Percentiles rank a stretch among this genome's conserved stretches.
Evolutionary conservation across 2,797 vertebrate species (phyloP).

Genomic region (Myotis planiceps): DNA sequence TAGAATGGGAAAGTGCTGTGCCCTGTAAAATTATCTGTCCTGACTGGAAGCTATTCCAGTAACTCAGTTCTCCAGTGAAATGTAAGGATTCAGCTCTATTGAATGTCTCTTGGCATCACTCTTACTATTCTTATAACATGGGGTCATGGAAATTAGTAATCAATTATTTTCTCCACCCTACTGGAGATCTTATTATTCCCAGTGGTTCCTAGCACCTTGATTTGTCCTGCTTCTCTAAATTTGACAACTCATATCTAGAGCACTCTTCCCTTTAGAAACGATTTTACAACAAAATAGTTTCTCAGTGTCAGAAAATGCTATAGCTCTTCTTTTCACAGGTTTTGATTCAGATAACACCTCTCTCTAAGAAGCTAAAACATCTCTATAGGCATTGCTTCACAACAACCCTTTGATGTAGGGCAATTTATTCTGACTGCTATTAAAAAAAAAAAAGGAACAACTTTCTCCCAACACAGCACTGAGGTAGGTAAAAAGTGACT

Average conservation of each 20-base stretch:
- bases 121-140: not conserved
- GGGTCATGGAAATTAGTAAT: slow-evolving; percentile 52
- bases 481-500: not conserved
- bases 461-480: not conserved
- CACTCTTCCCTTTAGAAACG: slow-evolving; percentile 64
- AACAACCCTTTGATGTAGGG: slow-evolving; percentile 24
- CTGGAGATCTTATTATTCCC: slow-evolving; percentile 27
- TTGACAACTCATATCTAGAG: slow-evolving; percentile 59
- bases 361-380: slow-evolving; percentile 48
- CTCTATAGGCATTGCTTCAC: slow-evolving; percentile 20
- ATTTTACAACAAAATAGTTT: slow-evolving; percentile 58
- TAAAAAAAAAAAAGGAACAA: not conserved
- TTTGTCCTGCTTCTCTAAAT: slow-evolving; percentile 63
- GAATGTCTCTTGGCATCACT: slow-evolving; percentile 9
- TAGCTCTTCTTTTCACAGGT: slow-evolving; percentile 55
- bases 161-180: slow-evolving; percentile 19
- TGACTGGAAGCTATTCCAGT: not conserved
- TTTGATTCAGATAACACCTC: slow-evolving; percentile 73
- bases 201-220: slow-evolving; percentile 9
- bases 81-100: not conserved
- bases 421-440: slow-evolving; percentile 35
- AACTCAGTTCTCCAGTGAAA: slow-evolving; percentile 40
- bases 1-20: not conserved
- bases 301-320: slow-evolving; percentile 53
- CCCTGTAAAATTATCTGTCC: not conserved